Percentiles rank a stretch among this genome's conserved stretches.
Conservation (phyloP, 1,140 invertebrate genomes). For the Cotesia typhae region DNA sequence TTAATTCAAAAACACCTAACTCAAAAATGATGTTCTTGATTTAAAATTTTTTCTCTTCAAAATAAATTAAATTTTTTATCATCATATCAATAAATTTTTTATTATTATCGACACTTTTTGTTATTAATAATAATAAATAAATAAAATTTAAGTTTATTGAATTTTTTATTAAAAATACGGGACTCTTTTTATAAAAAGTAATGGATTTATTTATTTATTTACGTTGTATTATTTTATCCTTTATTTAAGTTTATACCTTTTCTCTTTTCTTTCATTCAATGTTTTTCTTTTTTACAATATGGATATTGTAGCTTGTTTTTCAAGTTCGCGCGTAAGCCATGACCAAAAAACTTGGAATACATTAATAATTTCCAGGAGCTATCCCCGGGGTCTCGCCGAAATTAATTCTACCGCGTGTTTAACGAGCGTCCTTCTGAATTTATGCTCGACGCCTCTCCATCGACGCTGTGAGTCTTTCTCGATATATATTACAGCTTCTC, state of each 20-base stretch:
- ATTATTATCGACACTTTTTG: too few species aligned
- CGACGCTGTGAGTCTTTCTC: conserved; percentile 28
- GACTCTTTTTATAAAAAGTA: not conserved
- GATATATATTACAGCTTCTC: conserved; percentile 20
- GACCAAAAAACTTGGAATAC: conserved; percentile 51
- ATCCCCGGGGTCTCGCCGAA: conserved; percentile 31
- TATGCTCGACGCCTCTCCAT: conserved; percentile 37
- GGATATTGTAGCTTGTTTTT: conserved; percentile 4
- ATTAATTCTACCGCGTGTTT: conserved; percentile 35
- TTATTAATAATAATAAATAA: too few species aligned
- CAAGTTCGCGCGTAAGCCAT: conserved; percentile 22
- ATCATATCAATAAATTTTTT: too few species aligned
- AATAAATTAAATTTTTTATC: too few species aligned
- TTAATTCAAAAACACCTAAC: too few species aligned
- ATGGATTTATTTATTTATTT: conserved; percentile 1
- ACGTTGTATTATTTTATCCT: not conserved
- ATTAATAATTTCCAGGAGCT: conserved; percentile 58
- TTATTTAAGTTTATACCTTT: not conserved
- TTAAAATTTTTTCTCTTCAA: too few species aligned
- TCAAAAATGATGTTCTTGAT: too few species aligned
- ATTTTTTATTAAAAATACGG: too few species aligned
- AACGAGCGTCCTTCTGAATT: conserved; percentile 36
- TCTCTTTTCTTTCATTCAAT: not conserved
- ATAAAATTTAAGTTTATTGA: too few species aligned
- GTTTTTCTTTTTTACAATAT: conserved; percentile 1